Evolutionary conservation across 2,797 vertebrate species (phyloP).

Genomic region (Bufotes viridis): DNA sequence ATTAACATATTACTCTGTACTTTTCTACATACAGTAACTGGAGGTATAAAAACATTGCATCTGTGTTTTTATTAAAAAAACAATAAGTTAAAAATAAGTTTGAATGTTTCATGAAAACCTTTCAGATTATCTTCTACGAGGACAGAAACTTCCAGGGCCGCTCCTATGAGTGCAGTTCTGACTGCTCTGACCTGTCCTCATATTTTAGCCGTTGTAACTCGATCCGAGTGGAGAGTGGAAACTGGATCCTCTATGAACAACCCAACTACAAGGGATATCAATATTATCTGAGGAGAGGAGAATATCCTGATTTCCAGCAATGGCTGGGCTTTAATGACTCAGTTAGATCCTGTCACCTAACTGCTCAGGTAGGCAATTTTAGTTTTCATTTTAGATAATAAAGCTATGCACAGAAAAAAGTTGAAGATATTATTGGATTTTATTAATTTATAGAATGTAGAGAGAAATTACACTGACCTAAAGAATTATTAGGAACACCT

Average conservation of each 20-base stretch:
- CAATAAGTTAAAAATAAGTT: not conserved
- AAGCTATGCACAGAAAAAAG: not conserved
- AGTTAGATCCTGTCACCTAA: conserved; percentile 78
- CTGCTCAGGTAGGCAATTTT: conserved; percentile 70
- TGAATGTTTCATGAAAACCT: not conserved
- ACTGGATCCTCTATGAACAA: conserved; percentile 57
- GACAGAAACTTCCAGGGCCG: conserved; percentile 59
- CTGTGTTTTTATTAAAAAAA: not conserved
- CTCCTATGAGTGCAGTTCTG: conserved; percentile 56
- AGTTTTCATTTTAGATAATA: not conserved
- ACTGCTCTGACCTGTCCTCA: conserved; percentile 55
- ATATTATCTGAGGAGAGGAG: conserved; percentile 78
- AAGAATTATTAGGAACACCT: no score
- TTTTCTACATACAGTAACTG: no score
- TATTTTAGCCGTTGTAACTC: conserved; percentile 53
- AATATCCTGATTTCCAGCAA: conserved; percentile 78
- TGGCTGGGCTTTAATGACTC: conserved; percentile 77
- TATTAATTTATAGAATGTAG: not conserved
- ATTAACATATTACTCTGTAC: no score
- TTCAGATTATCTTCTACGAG: conserved; percentile 56
- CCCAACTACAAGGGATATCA: conserved; percentile 70
- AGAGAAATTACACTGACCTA: no score
- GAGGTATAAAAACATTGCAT: no score
- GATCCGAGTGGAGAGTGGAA: conserved; percentile 56
- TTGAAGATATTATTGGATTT: not conserved